Conservation (phyloP, 53 echinoderm and acorn worm genomes). For the Apostichopus leukothele region DNA sequence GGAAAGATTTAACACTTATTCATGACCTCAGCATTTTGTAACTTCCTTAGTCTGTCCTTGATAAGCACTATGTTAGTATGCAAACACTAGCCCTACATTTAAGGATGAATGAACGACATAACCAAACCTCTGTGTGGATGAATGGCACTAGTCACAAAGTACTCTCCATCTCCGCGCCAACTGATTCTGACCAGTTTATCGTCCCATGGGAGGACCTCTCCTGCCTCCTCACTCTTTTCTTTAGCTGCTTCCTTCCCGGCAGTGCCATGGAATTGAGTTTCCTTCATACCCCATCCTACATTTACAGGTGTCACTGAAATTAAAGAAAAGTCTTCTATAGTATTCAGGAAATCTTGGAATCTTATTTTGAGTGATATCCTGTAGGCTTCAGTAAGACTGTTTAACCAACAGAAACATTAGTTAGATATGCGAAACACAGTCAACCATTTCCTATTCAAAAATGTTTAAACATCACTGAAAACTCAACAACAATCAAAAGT, state of each 20-base stretch:
- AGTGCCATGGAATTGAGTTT: constrained; percentile 94
- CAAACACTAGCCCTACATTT: neutral
- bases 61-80: neutral
- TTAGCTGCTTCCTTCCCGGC: constrained; percentile 87
- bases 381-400: no score
- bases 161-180: constrained; percentile 94
- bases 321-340: no score
- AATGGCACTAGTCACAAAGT: constrained; percentile 75
- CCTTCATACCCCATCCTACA: constrained; percentile 95
- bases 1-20: no score
- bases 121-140: constrained; percentile 65
- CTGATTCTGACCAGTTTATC: constrained; percentile 76
- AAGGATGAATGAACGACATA: neutral
- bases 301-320: no score
- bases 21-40: no score
- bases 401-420: no score
- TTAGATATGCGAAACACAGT: no score
- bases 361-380: no score
- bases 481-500: neutral
- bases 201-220: constrained; percentile 76
- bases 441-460: no score
- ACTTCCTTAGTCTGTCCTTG: neutral
- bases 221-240: constrained; percentile 60
- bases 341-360: no score
- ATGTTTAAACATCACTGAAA: neutral